phyloP scores from a whole-genome alignment of 2,888 invertebrate genomes.

The Lithophane semibrunnea region DNA sequence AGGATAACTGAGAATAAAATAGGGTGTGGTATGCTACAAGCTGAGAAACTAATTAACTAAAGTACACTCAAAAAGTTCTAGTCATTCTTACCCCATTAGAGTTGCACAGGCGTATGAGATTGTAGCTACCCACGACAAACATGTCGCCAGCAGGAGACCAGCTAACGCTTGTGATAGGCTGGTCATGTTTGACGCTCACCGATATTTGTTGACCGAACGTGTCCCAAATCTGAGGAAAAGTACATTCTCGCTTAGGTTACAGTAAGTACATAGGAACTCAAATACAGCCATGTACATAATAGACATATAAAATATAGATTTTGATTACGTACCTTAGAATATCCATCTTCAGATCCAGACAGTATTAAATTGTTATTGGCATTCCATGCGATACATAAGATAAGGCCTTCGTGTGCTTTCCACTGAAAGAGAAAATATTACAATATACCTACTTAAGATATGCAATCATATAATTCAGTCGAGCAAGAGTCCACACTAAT shows the following conservation, averaged over 20 bases:
- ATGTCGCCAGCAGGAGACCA: conserved; percentile 98
- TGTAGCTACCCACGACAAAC: conserved; percentile 98
- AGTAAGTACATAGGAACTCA: neutral
- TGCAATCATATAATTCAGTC: neutral
- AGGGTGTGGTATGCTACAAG: too few relatives aligned
- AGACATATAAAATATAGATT: neutral
- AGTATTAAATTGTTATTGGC: conserved; percentile 96
- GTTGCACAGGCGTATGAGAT: conserved; percentile 97
- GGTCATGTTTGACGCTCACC: conserved; percentile 95
- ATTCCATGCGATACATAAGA: conserved; percentile 98
- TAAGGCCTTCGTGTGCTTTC: conserved; percentile 98
- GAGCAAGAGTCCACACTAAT: neutral
- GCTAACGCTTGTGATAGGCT: conserved; percentile 97
- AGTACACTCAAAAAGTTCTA: too few relatives aligned
- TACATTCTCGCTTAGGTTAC: neutral
- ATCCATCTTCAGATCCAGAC: conserved; percentile 99
- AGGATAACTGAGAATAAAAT: neutral
- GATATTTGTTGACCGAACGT: conserved; percentile 96
- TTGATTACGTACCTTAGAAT: conserved; percentile 93
- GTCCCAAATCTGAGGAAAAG: conserved; percentile 94
- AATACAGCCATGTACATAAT: neutral
- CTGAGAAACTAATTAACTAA: neutral
- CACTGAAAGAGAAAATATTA: conserved; percentile 91
- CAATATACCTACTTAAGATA: neutral
- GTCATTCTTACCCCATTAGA: conserved; percentile 94